Percentiles rank a stretch among this genome's conserved stretches.
Conservation (phyloP, 2,113 vertebrate genomes). For the Mustelus asterias region DNA sequence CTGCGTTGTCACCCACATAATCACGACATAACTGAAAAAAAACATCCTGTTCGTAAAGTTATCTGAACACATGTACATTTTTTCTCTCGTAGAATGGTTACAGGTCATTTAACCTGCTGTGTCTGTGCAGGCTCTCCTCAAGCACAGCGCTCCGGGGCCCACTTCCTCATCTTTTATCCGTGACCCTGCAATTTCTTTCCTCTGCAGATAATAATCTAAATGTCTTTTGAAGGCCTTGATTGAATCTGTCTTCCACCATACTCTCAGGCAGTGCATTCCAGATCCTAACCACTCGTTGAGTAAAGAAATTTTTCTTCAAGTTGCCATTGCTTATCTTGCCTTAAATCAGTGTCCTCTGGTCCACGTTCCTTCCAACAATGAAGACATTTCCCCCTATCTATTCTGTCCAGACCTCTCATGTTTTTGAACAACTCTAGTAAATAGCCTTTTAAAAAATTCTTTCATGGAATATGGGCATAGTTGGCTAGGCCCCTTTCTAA, state of each 20-base stretch:
- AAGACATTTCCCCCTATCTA: not conserved
- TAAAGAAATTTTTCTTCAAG: not conserved
- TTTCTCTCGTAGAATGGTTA: not conserved
- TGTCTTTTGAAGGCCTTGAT: not conserved
- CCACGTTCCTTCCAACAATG: not conserved
- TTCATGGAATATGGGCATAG: too few species aligned
- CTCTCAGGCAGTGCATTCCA: not conserved
- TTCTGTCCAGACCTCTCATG: not conserved
- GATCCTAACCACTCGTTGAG: not conserved
- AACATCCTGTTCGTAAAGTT: constrained; percentile 9
- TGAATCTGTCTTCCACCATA: not conserved
- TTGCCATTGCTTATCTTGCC: not conserved
- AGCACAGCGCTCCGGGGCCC: not conserved
- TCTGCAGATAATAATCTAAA: not conserved
- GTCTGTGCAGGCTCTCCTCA: not conserved
- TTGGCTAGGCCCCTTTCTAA: too few species aligned
- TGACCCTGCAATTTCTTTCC: not conserved
- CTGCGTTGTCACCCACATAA: constrained; percentile 23
- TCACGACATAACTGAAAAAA: not conserved
- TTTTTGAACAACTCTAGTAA: not conserved
- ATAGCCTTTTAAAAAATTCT: not conserved
- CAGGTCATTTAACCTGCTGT: not conserved
- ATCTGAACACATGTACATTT: not conserved
- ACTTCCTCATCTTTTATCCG: not conserved
- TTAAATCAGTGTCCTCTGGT: not conserved